These are phyloP conservation scores for Pterocles orientalis DNA, from an alignment of 2,113 vertebrate genomes.

Conservation along the genomic window DNA sequence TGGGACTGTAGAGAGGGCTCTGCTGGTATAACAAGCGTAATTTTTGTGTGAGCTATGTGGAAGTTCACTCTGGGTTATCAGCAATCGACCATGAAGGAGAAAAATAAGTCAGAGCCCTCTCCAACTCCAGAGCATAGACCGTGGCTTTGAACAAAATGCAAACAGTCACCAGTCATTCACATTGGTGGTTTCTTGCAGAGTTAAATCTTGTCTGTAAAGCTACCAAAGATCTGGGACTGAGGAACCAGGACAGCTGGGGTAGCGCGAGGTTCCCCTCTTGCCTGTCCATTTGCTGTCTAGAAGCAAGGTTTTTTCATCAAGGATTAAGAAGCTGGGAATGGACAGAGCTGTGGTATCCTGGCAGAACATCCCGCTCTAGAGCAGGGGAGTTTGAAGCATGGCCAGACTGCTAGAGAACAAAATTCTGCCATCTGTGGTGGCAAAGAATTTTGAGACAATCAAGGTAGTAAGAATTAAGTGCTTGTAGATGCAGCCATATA, in stretches of 20 bases:
- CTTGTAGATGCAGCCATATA: neutral
- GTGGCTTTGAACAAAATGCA: neutral
- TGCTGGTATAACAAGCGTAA: neutral
- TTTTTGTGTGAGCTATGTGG: neutral
- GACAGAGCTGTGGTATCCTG: constrained; percentile 25
- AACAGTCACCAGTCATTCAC: neutral
- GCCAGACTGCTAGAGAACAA: neutral
- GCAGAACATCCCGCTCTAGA: constrained; percentile 4
- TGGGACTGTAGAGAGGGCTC: neutral
- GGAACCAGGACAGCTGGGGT: neutral
- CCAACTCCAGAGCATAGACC: neutral
- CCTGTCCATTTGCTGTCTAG: constrained; percentile 11
- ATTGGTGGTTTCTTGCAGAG: neutral
- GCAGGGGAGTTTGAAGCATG: constrained; percentile 18
- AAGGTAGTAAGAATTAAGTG: neutral
- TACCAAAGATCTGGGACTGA: neutral
- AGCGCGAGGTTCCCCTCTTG: neutral
- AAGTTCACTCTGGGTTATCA: neutral
- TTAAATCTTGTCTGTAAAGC: neutral
- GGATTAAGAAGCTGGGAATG: constrained; percentile 21
- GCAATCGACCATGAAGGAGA: neutral
- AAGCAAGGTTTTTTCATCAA: neutral
- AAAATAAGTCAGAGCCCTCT: neutral
- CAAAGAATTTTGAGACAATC: neutral
- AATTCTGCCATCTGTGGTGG: constrained; percentile 52